Evolutionary conservation across 1,140 invertebrate species (phyloP).

Genomic region (Lithobius niger): DNA sequence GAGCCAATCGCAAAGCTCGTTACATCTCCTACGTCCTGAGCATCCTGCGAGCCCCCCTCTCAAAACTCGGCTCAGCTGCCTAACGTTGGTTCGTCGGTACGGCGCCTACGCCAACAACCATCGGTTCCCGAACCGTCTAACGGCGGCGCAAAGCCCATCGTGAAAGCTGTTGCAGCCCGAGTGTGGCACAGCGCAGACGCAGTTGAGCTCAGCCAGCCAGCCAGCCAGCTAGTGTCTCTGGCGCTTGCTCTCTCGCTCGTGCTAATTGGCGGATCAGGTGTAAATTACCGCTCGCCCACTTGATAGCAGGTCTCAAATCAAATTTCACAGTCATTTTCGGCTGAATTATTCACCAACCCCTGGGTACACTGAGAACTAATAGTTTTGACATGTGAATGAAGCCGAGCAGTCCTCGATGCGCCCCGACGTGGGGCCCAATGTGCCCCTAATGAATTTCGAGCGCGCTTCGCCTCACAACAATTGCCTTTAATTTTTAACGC

Average conservation of each 20-base stretch:
- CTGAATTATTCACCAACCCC: conserved; percentile 3
- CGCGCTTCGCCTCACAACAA: neutral
- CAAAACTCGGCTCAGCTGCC: too few relatives aligned
- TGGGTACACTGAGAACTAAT: conserved; percentile 4
- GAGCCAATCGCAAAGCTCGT: too few relatives aligned
- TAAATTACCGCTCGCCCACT: conserved; percentile 1
- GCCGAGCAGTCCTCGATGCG: neutral
- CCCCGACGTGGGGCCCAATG: neutral
- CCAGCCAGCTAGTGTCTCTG: neutral
- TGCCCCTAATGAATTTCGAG: conserved; percentile 1
- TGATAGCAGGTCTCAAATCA: conserved; percentile 7
- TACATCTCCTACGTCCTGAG: too few relatives aligned
- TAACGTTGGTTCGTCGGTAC: too few relatives aligned
- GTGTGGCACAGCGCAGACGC: neutral
- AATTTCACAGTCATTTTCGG: conserved; percentile 10
- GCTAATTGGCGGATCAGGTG: conserved; percentile 10
- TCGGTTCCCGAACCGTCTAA: too few relatives aligned
- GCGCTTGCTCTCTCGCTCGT: neutral
- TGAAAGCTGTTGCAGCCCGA: too few relatives aligned
- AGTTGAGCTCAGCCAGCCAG: neutral
- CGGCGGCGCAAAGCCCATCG: too few relatives aligned
- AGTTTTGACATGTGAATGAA: conserved; percentile 6
- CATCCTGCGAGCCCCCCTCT: too few relatives aligned
- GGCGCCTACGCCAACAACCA: too few relatives aligned
- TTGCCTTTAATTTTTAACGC: conserved; percentile 9